Conservation (phyloP, 2,888 invertebrate species). For the Mamestra brassicae region DNA sequence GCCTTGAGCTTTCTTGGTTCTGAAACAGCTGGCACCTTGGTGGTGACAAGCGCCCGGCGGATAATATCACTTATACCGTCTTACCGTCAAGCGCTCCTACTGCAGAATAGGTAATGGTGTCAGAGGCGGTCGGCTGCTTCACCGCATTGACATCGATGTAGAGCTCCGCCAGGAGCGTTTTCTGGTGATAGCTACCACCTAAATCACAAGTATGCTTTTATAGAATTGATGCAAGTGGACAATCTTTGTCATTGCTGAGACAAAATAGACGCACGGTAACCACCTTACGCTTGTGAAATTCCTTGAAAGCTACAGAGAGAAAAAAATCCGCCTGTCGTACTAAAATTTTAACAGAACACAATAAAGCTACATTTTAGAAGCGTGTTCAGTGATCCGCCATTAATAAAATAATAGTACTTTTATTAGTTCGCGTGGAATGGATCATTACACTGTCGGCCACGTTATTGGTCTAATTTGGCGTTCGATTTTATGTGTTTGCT, state of each 20-base stretch:
- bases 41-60: no score
- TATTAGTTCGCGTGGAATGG: slow-evolving; percentile 69
- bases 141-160: no score
- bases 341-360: slow-evolving; percentile 15
- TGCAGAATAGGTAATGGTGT: no score
- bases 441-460: slow-evolving; percentile 77
- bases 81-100: no score
- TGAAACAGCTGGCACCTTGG: no score
- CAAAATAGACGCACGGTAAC: no score
- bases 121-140: no score
- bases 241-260: no score
- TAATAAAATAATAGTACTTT: slow-evolving; percentile 69
- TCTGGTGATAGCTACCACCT: neutral
- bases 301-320: neutral
- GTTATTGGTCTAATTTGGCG: slow-evolving; percentile 83
- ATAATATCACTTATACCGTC: no score
- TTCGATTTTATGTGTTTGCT: slow-evolving; percentile 82
- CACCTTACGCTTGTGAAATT: neutral
- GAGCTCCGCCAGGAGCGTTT: neutral
- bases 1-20: no score
- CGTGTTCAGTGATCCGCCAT: slow-evolving; percentile 58
- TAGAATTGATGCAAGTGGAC: no score
- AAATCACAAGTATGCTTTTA: neutral
- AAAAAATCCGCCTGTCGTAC: neutral
- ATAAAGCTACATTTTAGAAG: slow-evolving; percentile 66